Percentiles rank a stretch among this genome's conserved stretches.
Evolutionary conservation across 2,888 invertebrate genomes (phyloP).

Genomic region (Apamea anceps): DNA sequence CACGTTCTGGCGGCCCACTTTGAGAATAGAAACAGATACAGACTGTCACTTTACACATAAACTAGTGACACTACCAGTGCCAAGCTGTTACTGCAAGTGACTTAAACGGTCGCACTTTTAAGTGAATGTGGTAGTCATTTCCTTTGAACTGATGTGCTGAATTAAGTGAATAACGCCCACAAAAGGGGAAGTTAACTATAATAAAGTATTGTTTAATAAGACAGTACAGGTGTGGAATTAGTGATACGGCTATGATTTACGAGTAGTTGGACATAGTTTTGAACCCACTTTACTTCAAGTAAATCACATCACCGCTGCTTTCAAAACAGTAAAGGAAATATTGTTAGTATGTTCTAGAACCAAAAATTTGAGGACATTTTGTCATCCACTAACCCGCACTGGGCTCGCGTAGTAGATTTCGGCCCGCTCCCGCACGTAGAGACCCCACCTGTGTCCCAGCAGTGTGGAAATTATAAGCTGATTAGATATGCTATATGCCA

Average conservation of each 20-base stretch:
- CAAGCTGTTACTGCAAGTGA: conserved; percentile 6
- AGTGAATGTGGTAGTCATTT: background rate
- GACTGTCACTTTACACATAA: conserved; percentile 9
- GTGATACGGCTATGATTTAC: background rate
- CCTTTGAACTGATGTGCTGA: background rate
- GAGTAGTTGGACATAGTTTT: background rate
- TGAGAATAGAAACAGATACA: conserved; percentile 6
- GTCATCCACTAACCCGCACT: background rate
- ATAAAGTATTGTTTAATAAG: background rate
- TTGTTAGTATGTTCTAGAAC: background rate
- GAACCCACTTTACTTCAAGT: background rate
- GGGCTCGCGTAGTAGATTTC: background rate
- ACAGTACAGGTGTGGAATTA: background rate
- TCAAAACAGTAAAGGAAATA: background rate
- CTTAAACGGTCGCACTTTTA: conserved; percentile 20
- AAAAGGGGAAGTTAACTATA: background rate
- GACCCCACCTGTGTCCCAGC: background rate
- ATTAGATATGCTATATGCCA: background rate
- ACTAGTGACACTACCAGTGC: conserved; percentile 5
- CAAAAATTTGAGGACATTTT: background rate
- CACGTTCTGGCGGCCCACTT: background rate
- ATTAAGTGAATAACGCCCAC: background rate
- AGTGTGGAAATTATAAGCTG: background rate
- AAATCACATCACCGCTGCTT: background rate
- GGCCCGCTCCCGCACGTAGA: background rate